phyloP scores from a whole-genome alignment of 37 sponge, comb jelly and placozoan genomes.

The Oscarella lobularis region DNA sequence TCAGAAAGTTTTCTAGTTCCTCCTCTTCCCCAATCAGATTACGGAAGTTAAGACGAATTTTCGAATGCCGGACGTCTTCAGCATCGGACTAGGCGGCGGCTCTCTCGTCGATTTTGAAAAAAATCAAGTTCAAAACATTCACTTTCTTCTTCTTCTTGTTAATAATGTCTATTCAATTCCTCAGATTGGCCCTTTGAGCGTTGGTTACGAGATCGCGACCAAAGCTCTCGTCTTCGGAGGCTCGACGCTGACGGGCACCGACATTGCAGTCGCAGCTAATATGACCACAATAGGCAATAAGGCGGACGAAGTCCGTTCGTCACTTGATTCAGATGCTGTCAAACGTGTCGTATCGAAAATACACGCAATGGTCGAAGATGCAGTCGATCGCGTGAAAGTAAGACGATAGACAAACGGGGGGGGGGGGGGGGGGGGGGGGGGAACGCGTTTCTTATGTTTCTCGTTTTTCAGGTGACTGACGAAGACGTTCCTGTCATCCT shows the following conservation, averaged over 20 bases:
- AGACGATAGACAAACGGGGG: not conserved
- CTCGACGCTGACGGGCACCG: constrained; percentile 39
- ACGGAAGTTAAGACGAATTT: constrained; percentile 72
- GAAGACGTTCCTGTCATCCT: constrained; percentile 53
- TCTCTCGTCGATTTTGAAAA: constrained; percentile 12
- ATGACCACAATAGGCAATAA: constrained; percentile 11
- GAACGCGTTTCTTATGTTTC: too few species aligned
- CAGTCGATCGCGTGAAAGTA: constrained; percentile 68
- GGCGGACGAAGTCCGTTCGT: not conserved
- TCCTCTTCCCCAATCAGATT: constrained; percentile 16
- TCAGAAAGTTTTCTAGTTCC: not conserved
- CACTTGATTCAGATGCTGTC: constrained; percentile 13
- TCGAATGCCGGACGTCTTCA: constrained; percentile 60
- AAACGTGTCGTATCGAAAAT: constrained; percentile 34
- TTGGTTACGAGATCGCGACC: constrained; percentile 16
- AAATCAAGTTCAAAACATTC: not conserved
- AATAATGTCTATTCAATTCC: not conserved
- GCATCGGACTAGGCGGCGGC: constrained; percentile 72
- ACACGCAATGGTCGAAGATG: constrained; percentile 26
- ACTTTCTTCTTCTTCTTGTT: not conserved
- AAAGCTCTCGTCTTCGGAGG: constrained; percentile 68
- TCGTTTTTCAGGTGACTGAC: constrained; percentile 29
- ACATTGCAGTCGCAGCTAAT: constrained; percentile 69
- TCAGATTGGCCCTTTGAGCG: constrained; percentile 55
- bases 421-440: too few species aligned